Conservation (phyloP, 2,888 invertebrate genomes). For the Lumbricus terrestris region DNA sequence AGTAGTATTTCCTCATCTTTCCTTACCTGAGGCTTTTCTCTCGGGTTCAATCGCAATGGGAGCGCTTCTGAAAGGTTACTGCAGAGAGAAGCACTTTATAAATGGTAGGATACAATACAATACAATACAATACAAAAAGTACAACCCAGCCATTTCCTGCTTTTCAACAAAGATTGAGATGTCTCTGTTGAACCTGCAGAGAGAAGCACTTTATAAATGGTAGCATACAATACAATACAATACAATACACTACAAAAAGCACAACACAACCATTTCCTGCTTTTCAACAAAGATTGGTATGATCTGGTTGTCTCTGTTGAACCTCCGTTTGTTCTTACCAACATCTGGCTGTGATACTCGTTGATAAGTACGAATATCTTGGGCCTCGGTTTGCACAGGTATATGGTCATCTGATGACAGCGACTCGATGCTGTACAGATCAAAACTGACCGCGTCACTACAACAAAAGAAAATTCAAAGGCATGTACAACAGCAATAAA, state of each 20-base stretch:
- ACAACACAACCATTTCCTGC: neutral
- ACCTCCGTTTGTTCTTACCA: constrained; percentile 5
- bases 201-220: no score
- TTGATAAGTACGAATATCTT: neutral
- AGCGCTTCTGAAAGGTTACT: no score
- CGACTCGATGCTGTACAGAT: constrained; percentile 32
- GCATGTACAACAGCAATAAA: no score
- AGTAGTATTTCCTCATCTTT: no score
- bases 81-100: no score
- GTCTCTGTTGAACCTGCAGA: no score
- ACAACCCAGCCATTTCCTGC: neutral
- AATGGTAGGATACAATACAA: no score
- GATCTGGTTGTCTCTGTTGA: no score
- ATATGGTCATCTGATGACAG: neutral
- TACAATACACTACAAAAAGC: neutral
- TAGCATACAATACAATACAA: no score
- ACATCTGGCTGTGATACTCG: neutral
- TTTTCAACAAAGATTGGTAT: neutral
- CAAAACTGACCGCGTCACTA: constrained; percentile 34
- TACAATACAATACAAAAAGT: neutral
- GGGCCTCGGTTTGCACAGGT: neutral
- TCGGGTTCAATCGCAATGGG: no score
- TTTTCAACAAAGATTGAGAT: neutral
- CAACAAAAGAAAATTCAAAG: neutral
- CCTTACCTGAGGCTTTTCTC: no score